Percentiles rank a stretch among this genome's conserved stretches.
Evolutionary conservation across 1,140 invertebrate species (phyloP).

Genomic region (Agrilus planipennis): DNA sequence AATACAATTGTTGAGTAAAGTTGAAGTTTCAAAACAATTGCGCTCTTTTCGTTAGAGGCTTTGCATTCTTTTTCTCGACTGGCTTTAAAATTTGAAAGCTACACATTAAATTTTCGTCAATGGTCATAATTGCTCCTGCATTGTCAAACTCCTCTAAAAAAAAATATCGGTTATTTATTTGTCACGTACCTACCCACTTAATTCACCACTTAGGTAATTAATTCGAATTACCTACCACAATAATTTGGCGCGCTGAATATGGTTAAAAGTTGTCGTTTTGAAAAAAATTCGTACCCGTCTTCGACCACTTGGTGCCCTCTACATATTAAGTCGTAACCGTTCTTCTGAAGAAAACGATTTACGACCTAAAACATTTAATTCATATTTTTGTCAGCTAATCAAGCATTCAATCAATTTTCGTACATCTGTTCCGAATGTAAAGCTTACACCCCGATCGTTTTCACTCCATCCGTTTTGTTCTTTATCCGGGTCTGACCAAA

Average conservation of each 20-base stretch:
- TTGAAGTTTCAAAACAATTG: no score
- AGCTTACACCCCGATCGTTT: slow-evolving; percentile 68
- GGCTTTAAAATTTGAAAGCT: no score
- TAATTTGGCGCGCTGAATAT: slow-evolving; percentile 57
- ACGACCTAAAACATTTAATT: no score
- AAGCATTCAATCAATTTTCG: no score
- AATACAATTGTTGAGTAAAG: no score
- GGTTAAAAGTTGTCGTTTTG: slow-evolving; percentile 59
- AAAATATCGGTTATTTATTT: no score
- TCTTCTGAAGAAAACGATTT: slow-evolving; percentile 63
- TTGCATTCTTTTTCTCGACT: no score
- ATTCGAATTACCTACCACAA: slow-evolving; percentile 46
- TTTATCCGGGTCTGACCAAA: slow-evolving; percentile 76
- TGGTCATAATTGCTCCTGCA: slow-evolving; percentile 71
- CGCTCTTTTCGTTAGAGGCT: no score
- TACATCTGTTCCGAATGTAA: slow-evolving; percentile 51
- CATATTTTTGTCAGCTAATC: no score
- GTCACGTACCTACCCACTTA: no score
- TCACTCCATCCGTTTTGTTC: slow-evolving; percentile 61
- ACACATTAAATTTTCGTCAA: slow-evolving; percentile 75
- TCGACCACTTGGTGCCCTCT: slow-evolving; percentile 76
- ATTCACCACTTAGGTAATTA: no score
- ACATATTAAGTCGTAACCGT: slow-evolving; percentile 71
- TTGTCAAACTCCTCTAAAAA: slow-evolving; percentile 51
- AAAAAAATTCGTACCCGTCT: slow-evolving; percentile 68